Conservation (phyloP, 2,888 invertebrate species). For the Epinotia bilunana region DNA sequence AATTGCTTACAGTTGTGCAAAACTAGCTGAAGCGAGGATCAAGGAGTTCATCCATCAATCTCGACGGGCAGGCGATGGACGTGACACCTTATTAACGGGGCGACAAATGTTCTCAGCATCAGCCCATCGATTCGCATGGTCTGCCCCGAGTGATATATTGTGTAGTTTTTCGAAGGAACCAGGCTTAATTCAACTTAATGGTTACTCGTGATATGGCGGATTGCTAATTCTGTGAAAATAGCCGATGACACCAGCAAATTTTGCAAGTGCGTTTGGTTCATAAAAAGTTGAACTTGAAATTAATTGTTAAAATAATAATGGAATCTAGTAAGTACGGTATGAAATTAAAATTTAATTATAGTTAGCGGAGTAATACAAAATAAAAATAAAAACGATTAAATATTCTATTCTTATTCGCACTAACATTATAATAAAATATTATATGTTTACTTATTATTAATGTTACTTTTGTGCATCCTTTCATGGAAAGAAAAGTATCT, state of each 20-base stretch:
- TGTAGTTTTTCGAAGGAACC: slow-evolving; percentile 1
- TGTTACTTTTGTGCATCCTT: background rate
- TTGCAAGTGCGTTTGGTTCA: too few relatives aligned
- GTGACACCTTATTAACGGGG: slow-evolving; percentile 52
- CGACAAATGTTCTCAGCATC: slow-evolving; percentile 49
- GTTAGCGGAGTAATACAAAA: too few relatives aligned
- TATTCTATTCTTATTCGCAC: too few relatives aligned
- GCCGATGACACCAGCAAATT: too few relatives aligned
- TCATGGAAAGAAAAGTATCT: background rate
- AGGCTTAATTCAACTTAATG: background rate
- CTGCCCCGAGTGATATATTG: slow-evolving; percentile 47
- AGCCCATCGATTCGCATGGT: slow-evolving; percentile 45
- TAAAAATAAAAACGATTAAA: too few relatives aligned
- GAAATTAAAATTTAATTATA: too few relatives aligned
- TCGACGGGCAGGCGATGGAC: slow-evolving; percentile 43
- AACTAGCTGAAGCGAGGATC: slow-evolving; percentile 14
- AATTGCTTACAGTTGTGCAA: background rate
- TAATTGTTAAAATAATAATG: too few relatives aligned
- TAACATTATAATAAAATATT: too few relatives aligned
- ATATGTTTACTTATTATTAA: too few relatives aligned
- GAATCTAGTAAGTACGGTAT: too few relatives aligned
- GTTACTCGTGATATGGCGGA: background rate
- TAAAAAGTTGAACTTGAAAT: too few relatives aligned
- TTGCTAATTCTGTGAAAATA: background rate
- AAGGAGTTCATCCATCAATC: slow-evolving; percentile 47